These are phyloP conservation scores for Paratrypauchen microcephalus DNA, from an alignment of 2,797 vertebrate genomes.

Conservation along the genomic window DNA sequence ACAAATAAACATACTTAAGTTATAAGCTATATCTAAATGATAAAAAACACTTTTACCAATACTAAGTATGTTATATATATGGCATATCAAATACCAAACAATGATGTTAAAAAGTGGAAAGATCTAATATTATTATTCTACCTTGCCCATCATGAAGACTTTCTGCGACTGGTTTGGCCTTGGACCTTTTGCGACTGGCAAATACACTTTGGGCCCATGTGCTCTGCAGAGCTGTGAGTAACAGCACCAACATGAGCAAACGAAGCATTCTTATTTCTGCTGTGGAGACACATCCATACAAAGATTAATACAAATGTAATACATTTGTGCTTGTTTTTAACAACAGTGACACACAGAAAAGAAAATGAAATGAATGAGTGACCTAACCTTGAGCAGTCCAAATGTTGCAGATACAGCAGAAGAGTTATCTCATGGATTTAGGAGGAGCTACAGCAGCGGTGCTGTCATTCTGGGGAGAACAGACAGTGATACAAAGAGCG, in stretches of 20 bases:
- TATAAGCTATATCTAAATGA: too few species aligned
- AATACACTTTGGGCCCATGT: constrained; percentile 77
- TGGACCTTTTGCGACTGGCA: constrained; percentile 69
- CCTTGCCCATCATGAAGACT: constrained; percentile 82
- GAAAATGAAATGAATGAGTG: not conserved
- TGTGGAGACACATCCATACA: constrained; percentile 31
- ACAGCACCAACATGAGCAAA: constrained; percentile 70
- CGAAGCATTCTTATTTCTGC: constrained; percentile 67
- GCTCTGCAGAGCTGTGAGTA: constrained; percentile 72
- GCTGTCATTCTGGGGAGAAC: constrained; percentile 51
- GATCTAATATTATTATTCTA: constrained; percentile 42
- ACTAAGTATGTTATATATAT: too few species aligned
- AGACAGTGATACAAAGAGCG: constrained; percentile 49
- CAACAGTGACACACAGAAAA: not conserved
- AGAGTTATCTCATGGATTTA: constrained; percentile 46
- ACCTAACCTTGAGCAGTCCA: constrained; percentile 22
- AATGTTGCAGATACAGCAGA: constrained; percentile 12
- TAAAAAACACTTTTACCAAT: too few species aligned
- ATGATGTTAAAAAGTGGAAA: not conserved
- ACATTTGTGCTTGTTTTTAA: not conserved
- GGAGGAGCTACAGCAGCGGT: constrained; percentile 31
- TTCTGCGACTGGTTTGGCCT: constrained; percentile 63
- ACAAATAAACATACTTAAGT: too few species aligned
- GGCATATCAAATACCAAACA: too few species aligned
- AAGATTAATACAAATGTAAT: not conserved